Conservation (phyloP, 2,797 vertebrate genomes). For the Mus minutoides region DNA sequence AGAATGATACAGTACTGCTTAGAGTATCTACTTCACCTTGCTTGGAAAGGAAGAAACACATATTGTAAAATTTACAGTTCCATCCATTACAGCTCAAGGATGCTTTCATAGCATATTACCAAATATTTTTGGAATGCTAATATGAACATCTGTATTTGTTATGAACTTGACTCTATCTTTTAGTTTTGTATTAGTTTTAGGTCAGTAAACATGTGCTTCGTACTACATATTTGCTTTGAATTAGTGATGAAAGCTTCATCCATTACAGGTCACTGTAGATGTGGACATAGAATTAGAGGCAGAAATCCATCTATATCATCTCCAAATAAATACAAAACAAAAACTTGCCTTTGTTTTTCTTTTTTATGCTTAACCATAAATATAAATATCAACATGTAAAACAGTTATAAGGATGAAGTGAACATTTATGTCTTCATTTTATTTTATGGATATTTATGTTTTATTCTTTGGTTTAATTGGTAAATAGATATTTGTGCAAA, state of each 20-base stretch:
- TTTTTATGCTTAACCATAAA: constrained; percentile 90
- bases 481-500: constrained; percentile 99
- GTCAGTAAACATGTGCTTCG: constrained; percentile 87
- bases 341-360: constrained; percentile 86
- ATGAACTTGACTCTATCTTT: constrained; percentile 96
- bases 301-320: constrained; percentile 89
- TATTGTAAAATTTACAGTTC: constrained; percentile 99
- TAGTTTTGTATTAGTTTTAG: constrained; percentile 89
- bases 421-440: constrained; percentile 88
- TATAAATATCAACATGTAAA: constrained; percentile 88
- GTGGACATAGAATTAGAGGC: constrained; percentile 86
- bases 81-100: constrained; percentile 99
- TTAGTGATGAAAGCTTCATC: constrained; percentile 88
- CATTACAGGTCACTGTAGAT: constrained; percentile 83
- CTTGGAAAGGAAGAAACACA: constrained; percentile 96
- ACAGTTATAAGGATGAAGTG: constrained; percentile 86
- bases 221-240: constrained; percentile 86
- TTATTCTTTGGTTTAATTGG: constrained; percentile 94
- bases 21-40: constrained; percentile 98
- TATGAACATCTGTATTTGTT: constrained; percentile 97
- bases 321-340: constrained; percentile 83
- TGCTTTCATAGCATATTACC: constrained; percentile 97
- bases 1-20: constrained; percentile 98
- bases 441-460: constrained; percentile 89
- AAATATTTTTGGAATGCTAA: constrained; percentile 97